A percentile compares a stretch with the other conserved stretches of the same genome.
Conservation (phyloP, 2,797 vertebrate genomes). For the Poeciliopsis turneri region DNA sequence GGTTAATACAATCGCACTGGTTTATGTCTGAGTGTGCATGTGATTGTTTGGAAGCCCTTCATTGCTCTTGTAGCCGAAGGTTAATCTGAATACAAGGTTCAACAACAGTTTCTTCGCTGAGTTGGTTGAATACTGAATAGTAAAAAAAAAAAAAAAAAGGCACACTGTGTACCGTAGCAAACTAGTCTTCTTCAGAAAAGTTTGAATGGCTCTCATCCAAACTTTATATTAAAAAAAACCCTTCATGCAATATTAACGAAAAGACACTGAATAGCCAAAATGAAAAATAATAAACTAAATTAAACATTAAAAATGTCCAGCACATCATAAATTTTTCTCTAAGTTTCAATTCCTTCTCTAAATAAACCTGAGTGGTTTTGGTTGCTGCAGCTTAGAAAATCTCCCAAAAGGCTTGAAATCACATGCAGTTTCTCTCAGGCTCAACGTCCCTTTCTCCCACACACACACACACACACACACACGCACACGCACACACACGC, state of each 20-base stretch:
- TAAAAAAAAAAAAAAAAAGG: conserved; percentile 18
- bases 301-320: conserved; percentile 82
- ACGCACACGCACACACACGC: conserved; percentile 21
- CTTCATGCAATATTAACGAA: conserved; percentile 55
- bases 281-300: conserved; percentile 60
- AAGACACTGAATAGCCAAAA: conserved; percentile 25
- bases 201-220: conserved; percentile 32
- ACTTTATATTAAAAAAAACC: conserved; percentile 25
- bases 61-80: conserved; percentile 51
- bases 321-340: conserved; percentile 80
- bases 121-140: conserved; percentile 23
- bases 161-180: neutral
- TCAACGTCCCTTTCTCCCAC: conserved; percentile 15
- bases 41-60: conserved; percentile 20
- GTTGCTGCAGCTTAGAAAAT: conserved; percentile 38
- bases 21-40: conserved; percentile 28
- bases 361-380: conserved; percentile 82
- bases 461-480: neutral
- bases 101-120: conserved; percentile 44
- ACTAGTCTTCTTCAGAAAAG: conserved; percentile 28
- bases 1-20: conserved; percentile 41
- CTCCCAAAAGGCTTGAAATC: conserved; percentile 44
- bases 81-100: conserved; percentile 65
- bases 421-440: conserved; percentile 31
- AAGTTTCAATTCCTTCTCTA: conserved; percentile 81